Evolutionary conservation across 2,888 invertebrate genomes (phyloP).

Genomic region (Empis stercorea): DNA sequence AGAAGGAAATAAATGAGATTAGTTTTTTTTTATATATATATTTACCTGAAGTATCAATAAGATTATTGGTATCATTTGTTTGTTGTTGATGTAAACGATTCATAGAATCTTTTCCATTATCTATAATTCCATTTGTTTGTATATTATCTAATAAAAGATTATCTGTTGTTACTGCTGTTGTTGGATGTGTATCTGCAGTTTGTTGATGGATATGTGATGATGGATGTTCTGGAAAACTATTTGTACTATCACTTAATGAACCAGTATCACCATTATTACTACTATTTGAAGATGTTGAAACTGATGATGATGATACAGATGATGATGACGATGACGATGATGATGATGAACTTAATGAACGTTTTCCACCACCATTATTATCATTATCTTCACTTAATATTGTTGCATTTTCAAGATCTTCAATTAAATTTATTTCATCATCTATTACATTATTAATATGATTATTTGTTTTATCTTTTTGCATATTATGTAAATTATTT

Average conservation of each 20-base stretch:
- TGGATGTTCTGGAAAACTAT: conserved; percentile 24
- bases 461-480: conserved; percentile 31
- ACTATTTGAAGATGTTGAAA: conserved; percentile 11
- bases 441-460: conserved; percentile 16
- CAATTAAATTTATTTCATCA: conserved; percentile 22
- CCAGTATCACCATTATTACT: conserved; percentile 19
- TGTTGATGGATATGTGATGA: neutral
- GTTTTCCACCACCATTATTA: conserved; percentile 18
- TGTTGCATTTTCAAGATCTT: conserved; percentile 18
- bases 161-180: neutral
- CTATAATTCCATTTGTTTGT: conserved; percentile 2
- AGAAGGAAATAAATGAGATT: no score
- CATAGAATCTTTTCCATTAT: conserved; percentile 1
- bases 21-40: no score
- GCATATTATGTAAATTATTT: conserved; percentile 30
- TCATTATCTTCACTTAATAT: conserved; percentile 10
- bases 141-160: neutral
- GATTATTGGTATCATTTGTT: neutral
- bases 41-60: conserved; percentile 1
- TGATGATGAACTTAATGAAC: conserved; percentile 13
- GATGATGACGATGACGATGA: neutral
- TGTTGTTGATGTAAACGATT: neutral
- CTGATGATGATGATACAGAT: neutral
- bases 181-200: conserved; percentile 8
- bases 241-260: conserved; percentile 24